These are phyloP conservation scores for Drosophila suboccidentalis DNA, from an alignment of 2,888 invertebrate genomes.

Conservation along the genomic window DNA sequence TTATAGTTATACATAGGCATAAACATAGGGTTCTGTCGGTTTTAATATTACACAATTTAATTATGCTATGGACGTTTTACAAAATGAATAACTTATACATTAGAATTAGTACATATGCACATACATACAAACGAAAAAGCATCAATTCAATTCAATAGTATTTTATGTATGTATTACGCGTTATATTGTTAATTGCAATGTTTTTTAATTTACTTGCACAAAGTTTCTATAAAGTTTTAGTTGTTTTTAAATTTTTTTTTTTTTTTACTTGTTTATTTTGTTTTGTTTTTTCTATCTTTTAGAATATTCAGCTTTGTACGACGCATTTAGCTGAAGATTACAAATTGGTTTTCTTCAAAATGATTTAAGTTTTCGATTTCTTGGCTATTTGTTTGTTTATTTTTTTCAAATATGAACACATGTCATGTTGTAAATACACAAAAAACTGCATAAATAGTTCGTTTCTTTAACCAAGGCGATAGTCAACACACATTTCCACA, in stretches of 20 bases:
- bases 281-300: constrained; percentile 2
- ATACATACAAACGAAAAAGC: constrained; percentile 33
- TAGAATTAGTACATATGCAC: constrained; percentile 37
- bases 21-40: constrained; percentile 29
- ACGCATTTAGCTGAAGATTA: constrained; percentile 23
- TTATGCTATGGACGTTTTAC: constrained; percentile 73
- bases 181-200: constrained; percentile 14
- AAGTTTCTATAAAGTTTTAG: constrained; percentile 25
- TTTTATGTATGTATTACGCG: constrained; percentile 4
- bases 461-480: constrained; percentile 24
- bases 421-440: constrained; percentile 39
- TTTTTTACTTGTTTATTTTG: constrained; percentile 2
- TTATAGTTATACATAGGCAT: constrained; percentile 20
- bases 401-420: constrained; percentile 39
- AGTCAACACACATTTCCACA: not conserved
- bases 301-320: constrained; percentile 38
- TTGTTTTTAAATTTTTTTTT: not conserved
- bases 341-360: constrained; percentile 6
- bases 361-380: constrained; percentile 14
- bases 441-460: constrained; percentile 48
- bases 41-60: constrained; percentile 57
- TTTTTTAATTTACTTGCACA: constrained; percentile 16
- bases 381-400: constrained; percentile 22
- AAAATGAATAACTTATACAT: constrained; percentile 56
- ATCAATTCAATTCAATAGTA: constrained; percentile 20